Conservation (phyloP, 2,113 vertebrate species). For the Narcine bancroftii region DNA sequence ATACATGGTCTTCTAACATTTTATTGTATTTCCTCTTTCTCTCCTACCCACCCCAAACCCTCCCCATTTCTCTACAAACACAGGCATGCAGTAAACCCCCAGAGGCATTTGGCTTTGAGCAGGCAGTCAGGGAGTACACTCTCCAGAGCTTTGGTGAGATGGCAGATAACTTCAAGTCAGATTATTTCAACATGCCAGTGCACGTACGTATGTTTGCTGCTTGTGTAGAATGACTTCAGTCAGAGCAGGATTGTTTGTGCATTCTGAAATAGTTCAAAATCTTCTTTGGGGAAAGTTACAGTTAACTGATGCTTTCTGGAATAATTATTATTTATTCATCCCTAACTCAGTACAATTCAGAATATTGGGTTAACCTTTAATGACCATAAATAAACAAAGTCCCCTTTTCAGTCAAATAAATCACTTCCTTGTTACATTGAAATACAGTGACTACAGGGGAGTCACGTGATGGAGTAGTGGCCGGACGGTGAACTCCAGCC, state of each 20-base stretch:
- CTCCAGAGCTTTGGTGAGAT: constrained; percentile 97
- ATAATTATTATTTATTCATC: not conserved
- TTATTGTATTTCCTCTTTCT: constrained; percentile 37
- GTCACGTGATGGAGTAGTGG: too few relatives aligned
- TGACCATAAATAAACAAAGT: not conserved
- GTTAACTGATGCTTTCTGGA: not conserved
- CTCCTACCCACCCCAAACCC: constrained; percentile 33
- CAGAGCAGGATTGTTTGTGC: not conserved
- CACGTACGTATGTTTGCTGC: constrained; percentile 69
- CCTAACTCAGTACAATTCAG: not conserved
- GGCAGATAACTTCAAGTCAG: constrained; percentile 98
- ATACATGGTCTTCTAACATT: not conserved
- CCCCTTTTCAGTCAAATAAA: not conserved
- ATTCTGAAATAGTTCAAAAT: not conserved
- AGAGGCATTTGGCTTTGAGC: constrained; percentile 95
- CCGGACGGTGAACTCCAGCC: too few relatives aligned
- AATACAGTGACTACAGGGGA: too few relatives aligned
- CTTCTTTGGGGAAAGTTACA: not conserved
- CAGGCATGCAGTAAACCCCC: constrained; percentile 96
- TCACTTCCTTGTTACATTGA: not conserved
- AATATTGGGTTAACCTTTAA: not conserved
- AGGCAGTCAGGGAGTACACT: constrained; percentile 86
- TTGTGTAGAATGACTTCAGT: not conserved
- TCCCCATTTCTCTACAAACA: constrained; percentile 33
- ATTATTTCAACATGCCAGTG: constrained; percentile 99